phyloP scores from a whole-genome alignment of 2,113 vertebrate species.

The Dendrocopos noguchii region DNA sequence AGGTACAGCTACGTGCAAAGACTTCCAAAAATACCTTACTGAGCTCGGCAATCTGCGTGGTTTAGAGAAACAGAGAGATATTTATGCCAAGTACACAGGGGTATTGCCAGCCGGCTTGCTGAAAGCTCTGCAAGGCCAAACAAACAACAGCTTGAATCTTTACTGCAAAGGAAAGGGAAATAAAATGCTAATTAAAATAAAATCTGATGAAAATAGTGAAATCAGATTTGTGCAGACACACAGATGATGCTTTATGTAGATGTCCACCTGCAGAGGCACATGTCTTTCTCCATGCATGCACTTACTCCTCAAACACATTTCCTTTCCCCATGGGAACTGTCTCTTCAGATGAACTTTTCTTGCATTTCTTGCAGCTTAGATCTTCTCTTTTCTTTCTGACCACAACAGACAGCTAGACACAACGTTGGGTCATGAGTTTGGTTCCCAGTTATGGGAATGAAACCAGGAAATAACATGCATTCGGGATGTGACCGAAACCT shows the following conservation, averaged over 20 bases:
- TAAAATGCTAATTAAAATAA: background rate
- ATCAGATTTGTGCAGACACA: background rate
- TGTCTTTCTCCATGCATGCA: background rate
- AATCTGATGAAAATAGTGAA: background rate
- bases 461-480: background rate
- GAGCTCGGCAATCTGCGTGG: background rate
- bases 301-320: background rate
- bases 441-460: background rate
- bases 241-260: background rate
- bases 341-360: background rate
- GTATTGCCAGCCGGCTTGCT: background rate
- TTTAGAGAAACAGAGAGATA: background rate
- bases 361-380: background rate
- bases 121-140: background rate
- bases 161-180: background rate
- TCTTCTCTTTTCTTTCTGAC: background rate
- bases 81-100: background rate
- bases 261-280: background rate
- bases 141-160: background rate
- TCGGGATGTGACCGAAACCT: background rate
- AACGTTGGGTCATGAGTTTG: background rate
- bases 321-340: background rate
- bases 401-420: background rate
- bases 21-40: background rate
- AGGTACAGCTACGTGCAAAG: background rate